These are phyloP conservation scores for Mesorhabditis sp. DNA, from an alignment of 2,888 invertebrate genomes.

Conservation along the genomic window DNA sequence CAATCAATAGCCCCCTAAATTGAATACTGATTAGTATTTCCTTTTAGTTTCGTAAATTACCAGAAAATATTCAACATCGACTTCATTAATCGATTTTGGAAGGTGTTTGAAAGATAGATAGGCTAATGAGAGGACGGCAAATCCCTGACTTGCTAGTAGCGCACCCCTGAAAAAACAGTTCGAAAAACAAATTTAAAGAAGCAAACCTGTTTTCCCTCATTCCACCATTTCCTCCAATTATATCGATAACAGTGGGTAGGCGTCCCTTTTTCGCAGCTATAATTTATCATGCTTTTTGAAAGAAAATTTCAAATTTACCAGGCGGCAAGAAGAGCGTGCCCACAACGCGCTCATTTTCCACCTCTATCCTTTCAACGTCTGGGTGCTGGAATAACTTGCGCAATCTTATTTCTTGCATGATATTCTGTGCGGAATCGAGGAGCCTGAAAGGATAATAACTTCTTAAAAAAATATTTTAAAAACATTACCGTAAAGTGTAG, in stretches of 20 bases:
- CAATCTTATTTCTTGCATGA: background rate
- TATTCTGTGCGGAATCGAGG: background rate
- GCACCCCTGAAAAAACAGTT: background rate
- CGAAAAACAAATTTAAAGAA: background rate
- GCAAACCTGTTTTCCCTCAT: background rate
- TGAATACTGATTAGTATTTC: background rate
- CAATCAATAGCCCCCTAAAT: constrained; percentile 1
- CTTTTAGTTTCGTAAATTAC: background rate
- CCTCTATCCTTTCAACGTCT: background rate
- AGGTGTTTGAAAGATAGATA: background rate
- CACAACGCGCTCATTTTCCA: background rate
- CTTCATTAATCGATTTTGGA: constrained; percentile 6
- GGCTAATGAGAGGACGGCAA: constrained; percentile 3
- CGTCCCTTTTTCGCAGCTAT: background rate
- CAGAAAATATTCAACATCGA: constrained; percentile 3
- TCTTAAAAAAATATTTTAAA: background rate
- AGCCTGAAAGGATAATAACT: background rate
- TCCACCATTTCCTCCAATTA: constrained; percentile 1
- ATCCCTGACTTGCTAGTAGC: background rate
- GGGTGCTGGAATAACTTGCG: background rate
- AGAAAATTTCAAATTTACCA: background rate
- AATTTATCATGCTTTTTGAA: background rate
- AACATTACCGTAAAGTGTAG: background rate
- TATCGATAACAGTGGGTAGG: background rate
- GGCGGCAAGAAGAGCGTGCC: constrained; percentile 3